A percentile compares a stretch with the other conserved stretches of the same genome.
phyloP scores from a whole-genome alignment of 2,797 vertebrate genomes.

The Gadopsis marmoratus region DNA sequence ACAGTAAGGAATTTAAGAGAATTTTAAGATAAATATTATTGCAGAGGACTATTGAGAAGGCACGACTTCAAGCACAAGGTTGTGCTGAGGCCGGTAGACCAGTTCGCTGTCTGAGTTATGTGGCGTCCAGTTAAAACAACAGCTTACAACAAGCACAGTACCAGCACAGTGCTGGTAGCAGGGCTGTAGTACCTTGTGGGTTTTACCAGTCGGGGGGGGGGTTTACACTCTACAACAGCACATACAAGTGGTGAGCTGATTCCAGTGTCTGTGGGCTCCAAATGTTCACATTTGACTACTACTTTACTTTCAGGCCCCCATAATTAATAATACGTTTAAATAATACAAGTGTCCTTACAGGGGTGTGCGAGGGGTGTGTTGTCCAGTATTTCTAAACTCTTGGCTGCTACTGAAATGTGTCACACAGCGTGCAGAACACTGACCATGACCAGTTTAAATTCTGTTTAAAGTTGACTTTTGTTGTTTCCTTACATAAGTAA shows the following conservation, averaged over 20 bases:
- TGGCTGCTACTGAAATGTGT: no score
- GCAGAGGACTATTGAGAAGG: not conserved
- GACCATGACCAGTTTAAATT: no score
- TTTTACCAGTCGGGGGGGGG: not conserved
- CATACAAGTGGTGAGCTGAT: not conserved
- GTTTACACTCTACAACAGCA: no score
- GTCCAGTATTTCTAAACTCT: no score
- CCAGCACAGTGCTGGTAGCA: not conserved
- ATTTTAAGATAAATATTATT: not conserved
- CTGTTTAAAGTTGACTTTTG: no score
- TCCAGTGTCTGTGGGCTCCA: not conserved
- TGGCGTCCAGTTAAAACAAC: not conserved
- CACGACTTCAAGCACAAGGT: not conserved
- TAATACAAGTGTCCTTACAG: no score
- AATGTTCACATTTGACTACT: not conserved
- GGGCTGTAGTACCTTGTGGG: not conserved
- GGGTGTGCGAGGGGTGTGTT: no score
- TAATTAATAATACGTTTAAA: no score
- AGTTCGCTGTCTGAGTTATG: not conserved
- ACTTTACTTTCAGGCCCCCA: no score
- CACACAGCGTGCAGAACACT: no score
- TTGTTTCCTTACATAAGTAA: no score
- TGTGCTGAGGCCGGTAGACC: not conserved
- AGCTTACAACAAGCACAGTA: not conserved
- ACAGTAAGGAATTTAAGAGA: slow-evolving; percentile 3